Evolutionary conservation across 2,888 invertebrate genomes (phyloP).

Genomic region (Dicyrtoma fusca): DNA sequence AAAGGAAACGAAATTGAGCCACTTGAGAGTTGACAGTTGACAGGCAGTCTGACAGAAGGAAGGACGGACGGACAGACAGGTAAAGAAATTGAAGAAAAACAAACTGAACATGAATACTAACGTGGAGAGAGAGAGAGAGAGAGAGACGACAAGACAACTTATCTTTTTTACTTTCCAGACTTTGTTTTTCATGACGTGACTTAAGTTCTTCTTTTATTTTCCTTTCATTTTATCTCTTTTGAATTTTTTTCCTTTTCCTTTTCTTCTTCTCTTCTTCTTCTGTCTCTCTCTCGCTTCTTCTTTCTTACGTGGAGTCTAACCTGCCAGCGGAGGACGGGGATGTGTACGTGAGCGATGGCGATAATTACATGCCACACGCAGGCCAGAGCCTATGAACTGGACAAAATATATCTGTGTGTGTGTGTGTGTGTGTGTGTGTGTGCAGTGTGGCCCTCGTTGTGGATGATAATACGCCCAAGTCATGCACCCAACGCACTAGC

Average conservation of each 20-base stretch:
- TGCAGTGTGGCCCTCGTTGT: too few species aligned
- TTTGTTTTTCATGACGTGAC: constrained; percentile 21
- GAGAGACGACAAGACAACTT: constrained; percentile 15
- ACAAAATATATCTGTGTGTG: too few species aligned
- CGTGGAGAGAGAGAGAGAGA: background rate
- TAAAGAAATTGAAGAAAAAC: constrained; percentile 29
- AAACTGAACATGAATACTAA: constrained; percentile 12
- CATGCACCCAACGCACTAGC: too few species aligned
- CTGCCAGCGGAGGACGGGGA: too few species aligned
- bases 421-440: too few species aligned
- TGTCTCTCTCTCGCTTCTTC: constrained; percentile 1
- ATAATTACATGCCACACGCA: too few species aligned
- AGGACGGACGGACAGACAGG: constrained; percentile 32
- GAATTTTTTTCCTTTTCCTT: background rate
- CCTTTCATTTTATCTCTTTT: constrained; percentile 12
- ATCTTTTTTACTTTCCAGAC: background rate
- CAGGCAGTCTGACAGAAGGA: constrained; percentile 34
- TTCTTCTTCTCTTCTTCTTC: background rate
- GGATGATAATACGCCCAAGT: too few species aligned
- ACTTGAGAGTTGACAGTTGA: constrained; percentile 36
- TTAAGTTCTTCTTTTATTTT: constrained; percentile 6
- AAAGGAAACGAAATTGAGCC: constrained; percentile 31
- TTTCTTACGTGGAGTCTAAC: background rate
- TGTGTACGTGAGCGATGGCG: too few species aligned
- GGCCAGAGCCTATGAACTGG: too few species aligned